These are phyloP conservation scores for Pollimyrus isidori DNA, from an alignment of 2,113 vertebrate genomes.

Conservation along the genomic window DNA sequence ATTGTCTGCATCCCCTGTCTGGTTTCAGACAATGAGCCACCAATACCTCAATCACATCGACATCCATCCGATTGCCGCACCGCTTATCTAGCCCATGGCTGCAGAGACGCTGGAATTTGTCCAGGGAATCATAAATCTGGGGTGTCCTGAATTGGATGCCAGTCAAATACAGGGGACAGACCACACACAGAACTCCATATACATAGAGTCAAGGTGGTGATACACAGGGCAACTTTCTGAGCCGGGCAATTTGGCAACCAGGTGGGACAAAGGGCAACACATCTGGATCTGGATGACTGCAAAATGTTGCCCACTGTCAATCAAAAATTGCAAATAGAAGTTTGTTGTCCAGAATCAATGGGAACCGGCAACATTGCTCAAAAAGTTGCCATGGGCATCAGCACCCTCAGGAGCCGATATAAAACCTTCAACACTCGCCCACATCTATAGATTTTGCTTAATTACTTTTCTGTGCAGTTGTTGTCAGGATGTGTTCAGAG, in stretches of 20 bases:
- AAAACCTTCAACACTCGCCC: constrained; percentile 25
- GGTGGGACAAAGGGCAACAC: background rate
- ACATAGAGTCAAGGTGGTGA: background rate
- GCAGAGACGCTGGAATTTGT: background rate
- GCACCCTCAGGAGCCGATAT: background rate
- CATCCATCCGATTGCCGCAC: background rate
- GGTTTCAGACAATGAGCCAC: background rate
- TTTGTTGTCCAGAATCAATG: background rate
- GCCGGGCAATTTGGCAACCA: background rate
- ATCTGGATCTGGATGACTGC: background rate
- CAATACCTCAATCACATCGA: background rate
- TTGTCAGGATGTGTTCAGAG: constrained; percentile 10
- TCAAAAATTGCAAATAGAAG: background rate
- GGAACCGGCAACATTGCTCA: background rate
- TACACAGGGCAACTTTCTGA: background rate
- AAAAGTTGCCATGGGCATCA: background rate
- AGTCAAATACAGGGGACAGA: background rate
- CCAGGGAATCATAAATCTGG: background rate
- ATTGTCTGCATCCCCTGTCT: constrained; percentile 30
- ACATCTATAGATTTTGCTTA: constrained; percentile 33
- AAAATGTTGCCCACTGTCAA: background rate
- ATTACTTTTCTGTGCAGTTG: constrained; percentile 36
- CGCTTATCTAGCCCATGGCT: background rate
- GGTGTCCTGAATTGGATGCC: background rate
- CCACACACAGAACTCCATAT: background rate